Evolutionary conservation across 1,140 invertebrate species (phyloP), one percentile per base, ranked within the genome.

Genomic region (Danaus melanippus): DNA sequence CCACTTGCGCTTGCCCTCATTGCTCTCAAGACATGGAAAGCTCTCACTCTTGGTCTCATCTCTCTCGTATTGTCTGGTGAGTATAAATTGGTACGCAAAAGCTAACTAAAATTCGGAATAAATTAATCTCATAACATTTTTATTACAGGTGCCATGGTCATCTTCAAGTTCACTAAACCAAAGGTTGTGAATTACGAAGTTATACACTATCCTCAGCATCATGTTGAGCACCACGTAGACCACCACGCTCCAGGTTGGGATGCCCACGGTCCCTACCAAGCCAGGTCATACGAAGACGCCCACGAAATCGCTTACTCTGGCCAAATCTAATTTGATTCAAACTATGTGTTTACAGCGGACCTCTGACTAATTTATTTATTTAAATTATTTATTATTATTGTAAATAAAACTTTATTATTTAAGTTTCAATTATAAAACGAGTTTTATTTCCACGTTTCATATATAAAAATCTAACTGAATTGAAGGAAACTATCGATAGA

Each of bases 1-100:
- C 94, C 94, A 0, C 75, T 95, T 32, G 93, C 93, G 7, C 86
- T 95, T 12, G 92, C 93, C 49, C 85, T 95, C 46, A 95, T 95
- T 71, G 94, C 94, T 0, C 81, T 95, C 12, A 95, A 95, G 76
- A 95, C 94, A 15, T 95, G 94, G 94, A 96, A 96, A 76, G 94
- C 94, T 15, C 86, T 95, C 54, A 95, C 94, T 10, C 87, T 96
- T 60, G 94, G 93, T 67, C 90, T 96, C n/a, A 89, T 96, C 10
- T 95, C 94, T 1, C 79, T 96, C 59, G 94, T 94, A 10, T 82
- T 94, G 10, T 93, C 92, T 67, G 87, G 87, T 88, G 76, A 60
- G 65, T 58, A 61, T 48, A 57, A 21, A 43, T 15, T 15, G 1
- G 11, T 11, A 43, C 12, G 41, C 21, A 17, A 12, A 1, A 46